Conservation (phyloP, 2,797 vertebrate species). For the Cebuella pygmaea region DNA sequence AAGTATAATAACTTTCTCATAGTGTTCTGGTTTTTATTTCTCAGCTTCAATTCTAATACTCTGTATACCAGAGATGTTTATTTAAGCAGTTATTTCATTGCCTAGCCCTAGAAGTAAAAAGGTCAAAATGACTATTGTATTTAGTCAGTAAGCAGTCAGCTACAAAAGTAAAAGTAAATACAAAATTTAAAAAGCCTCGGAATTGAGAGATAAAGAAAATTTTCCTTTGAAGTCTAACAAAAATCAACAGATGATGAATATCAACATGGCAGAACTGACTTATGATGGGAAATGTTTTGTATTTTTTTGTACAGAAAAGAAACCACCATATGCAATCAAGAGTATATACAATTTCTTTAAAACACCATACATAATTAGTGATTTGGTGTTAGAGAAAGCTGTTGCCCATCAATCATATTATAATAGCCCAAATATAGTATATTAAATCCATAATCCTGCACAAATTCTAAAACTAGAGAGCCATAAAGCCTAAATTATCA, state of each 20-base stretch:
- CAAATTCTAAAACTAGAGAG: background rate
- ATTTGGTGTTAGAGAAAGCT: background rate
- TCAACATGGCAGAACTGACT: background rate
- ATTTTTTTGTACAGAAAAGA: constrained; percentile 1
- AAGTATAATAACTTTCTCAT: background rate
- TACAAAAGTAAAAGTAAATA: background rate
- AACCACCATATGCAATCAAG: background rate
- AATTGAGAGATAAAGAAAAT: background rate
- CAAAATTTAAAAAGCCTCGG: background rate
- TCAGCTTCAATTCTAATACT: background rate
- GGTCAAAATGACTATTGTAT: background rate
- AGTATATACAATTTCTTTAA: background rate
- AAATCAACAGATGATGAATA: constrained; percentile 20
- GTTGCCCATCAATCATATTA: background rate
- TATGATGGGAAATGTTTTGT: background rate
- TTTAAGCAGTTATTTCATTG: background rate
- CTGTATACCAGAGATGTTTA: background rate
- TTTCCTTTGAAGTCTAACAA: constrained; percentile 5
- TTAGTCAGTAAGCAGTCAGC: background rate
- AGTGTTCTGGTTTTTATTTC: background rate
- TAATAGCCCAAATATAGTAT: background rate
- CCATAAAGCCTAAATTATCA: background rate
- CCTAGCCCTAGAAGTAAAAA: background rate
- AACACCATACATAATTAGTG: background rate
- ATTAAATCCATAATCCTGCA: background rate